Conservation (phyloP, 2,888 invertebrate species). For the Alcis repandata region DNA sequence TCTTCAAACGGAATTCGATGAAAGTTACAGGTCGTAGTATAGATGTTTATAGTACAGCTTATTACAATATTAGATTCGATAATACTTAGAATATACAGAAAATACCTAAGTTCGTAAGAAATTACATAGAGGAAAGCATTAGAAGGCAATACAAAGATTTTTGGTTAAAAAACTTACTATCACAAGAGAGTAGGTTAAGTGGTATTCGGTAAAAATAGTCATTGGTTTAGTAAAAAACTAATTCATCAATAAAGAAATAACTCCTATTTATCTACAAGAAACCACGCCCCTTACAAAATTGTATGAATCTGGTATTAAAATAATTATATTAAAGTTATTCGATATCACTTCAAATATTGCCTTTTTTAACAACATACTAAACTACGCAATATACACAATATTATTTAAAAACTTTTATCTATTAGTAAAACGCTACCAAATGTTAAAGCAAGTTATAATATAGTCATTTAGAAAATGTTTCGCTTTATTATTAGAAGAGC, state of each 20-base stretch:
- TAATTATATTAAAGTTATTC: slow-evolving; percentile 55
- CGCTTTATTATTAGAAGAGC: background rate
- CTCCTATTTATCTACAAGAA: slow-evolving; percentile 38
- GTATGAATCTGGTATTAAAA: slow-evolving; percentile 55
- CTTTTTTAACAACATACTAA: slow-evolving; percentile 47
- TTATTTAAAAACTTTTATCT: slow-evolving; percentile 56
- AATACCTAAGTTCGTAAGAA: slow-evolving; percentile 29
- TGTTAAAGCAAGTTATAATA: slow-evolving; percentile 68
- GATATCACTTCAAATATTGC: slow-evolving; percentile 60
- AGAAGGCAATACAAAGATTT: slow-evolving; percentile 36
- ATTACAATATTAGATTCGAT: slow-evolving; percentile 28
- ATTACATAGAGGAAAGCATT: slow-evolving; percentile 37
- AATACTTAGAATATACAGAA: slow-evolving; percentile 31
- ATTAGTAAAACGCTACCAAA: slow-evolving; percentile 63
- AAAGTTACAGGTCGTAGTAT: slow-evolving; percentile 22
- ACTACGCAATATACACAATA: slow-evolving; percentile 56
- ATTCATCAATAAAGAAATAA: slow-evolving; percentile 35
- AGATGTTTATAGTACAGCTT: slow-evolving; percentile 27
- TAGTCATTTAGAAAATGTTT: slow-evolving; percentile 21
- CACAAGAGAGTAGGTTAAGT: slow-evolving; percentile 26
- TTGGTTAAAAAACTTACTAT: slow-evolving; percentile 38
- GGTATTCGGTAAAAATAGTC: slow-evolving; percentile 33
- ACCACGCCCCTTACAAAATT: slow-evolving; percentile 47
- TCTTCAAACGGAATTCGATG: slow-evolving; percentile 25
- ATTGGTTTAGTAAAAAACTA: slow-evolving; percentile 42